phyloP scores from a whole-genome alignment of 2,888 invertebrate genomes.

The Gibbula magus region DNA sequence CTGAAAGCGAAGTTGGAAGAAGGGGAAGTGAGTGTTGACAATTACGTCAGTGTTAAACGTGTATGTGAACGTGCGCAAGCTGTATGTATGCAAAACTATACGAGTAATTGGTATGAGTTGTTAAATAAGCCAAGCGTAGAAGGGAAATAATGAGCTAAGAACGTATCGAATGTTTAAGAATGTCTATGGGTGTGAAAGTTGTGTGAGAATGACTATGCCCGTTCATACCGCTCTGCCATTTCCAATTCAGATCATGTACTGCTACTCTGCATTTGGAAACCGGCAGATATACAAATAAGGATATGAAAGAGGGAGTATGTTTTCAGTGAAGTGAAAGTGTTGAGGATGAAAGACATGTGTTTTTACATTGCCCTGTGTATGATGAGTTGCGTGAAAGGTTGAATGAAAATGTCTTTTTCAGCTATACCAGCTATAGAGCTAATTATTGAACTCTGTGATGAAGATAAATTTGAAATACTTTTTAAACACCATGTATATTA shows the following conservation, averaged over 20 bases:
- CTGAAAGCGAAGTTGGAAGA: not conserved
- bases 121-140: not conserved
- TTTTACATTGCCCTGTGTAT: no score
- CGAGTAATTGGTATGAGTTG: not conserved
- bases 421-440: no score
- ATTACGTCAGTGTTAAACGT: not conserved
- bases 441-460: no score
- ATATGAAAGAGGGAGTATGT: not conserved
- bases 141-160: not conserved
- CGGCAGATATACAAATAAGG: not conserved
- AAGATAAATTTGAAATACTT: no score
- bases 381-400: no score
- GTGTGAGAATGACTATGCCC: not conserved
- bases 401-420: no score
- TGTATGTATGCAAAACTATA: not conserved
- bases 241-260: not conserved
- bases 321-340: not conserved
- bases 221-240: not conserved
- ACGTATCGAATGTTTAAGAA: not conserved
- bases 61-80: not conserved
- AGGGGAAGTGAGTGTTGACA: slow-evolving; percentile 14
- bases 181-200: not conserved
- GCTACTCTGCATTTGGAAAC: not conserved
- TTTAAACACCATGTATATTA: no score
- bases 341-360: not conserved